Evolutionary conservation across 1,140 invertebrate species (phyloP).

Genomic region (Papilio glaucus): DNA sequence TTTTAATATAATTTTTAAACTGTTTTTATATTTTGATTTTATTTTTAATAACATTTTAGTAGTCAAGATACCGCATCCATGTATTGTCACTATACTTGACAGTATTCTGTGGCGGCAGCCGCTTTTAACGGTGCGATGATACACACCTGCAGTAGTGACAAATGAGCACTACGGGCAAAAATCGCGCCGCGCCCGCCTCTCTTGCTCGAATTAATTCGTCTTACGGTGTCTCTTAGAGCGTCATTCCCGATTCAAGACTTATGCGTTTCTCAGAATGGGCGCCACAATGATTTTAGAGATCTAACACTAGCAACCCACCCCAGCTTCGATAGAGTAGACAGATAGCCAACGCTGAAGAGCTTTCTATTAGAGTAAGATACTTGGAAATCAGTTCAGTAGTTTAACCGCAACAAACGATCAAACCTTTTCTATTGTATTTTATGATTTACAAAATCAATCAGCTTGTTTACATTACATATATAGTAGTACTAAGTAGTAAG

Average conservation of each 20-base stretch:
- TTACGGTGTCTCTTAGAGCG: slow-evolving; percentile 77
- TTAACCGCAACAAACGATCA: too few species aligned
- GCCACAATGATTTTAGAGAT: neutral
- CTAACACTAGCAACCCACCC: too few species aligned
- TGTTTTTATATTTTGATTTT: neutral
- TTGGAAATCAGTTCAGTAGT: too few species aligned
- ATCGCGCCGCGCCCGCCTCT: slow-evolving; percentile 63
- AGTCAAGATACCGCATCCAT: slow-evolving; percentile 50
- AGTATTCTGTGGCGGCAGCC: slow-evolving; percentile 37
- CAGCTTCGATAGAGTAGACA: too few species aligned
- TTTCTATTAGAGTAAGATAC: too few species aligned
- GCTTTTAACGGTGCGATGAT: slow-evolving; percentile 71
- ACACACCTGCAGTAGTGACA: slow-evolving; percentile 74
- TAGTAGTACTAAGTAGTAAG: too few species aligned
- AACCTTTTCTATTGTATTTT: too few species aligned
- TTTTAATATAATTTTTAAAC: too few species aligned
- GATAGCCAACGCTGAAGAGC: too few species aligned
- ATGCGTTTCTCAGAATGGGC: slow-evolving; percentile 45
- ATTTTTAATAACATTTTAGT: neutral
- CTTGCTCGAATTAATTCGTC: slow-evolving; percentile 80
- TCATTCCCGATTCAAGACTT: slow-evolving; percentile 57
- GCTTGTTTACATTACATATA: too few species aligned
- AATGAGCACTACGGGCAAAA: slow-evolving; percentile 76
- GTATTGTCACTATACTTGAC: slow-evolving; percentile 4
- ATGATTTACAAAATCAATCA: too few species aligned